Evolutionary conservation across 2,113 vertebrate genomes (phyloP), one percentile per base, ranked within the genome.

Genomic region (Elachura formosa): DNA sequence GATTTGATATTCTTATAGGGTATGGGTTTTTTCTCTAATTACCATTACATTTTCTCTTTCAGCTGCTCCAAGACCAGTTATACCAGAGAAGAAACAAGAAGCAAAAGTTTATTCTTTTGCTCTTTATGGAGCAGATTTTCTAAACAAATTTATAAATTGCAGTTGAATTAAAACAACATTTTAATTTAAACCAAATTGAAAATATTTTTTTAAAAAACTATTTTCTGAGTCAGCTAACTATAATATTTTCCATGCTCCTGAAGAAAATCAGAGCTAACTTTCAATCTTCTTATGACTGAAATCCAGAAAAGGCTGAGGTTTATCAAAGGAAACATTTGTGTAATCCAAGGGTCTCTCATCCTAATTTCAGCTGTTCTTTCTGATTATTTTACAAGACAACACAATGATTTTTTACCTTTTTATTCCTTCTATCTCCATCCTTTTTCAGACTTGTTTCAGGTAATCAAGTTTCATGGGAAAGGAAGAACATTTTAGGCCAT

Each of bases 351-450:
- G 4, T 8, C 14, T 86, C 24, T 68, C 33, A 73, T 69, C 25
- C 29, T 87, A 34, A 5, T 56, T 94, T 91, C 63, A 87, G 20
- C 33, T 80, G 26, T 36, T 68, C 12, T 76, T 78, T 58, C 41
- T 85, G 26, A 79, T 45, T 61, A 43, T 49, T 82, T 85, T 85
- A 36, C 12, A 87, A 73, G 49, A 49, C 23, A 12, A 75, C n/a
- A 84, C 4, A 33, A 67, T 15, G 16, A 19, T 20, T 55, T 49
- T 14, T 48, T 33, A 10, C 0, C 6, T 11, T 41, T 62, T 68
- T 46, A n/a, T 9, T 0, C 0, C 16, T 46, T 59, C 46, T 26
- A 4, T 14, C 5, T n/a, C 5, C 29, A 74, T 21, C 3, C 3
- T 36, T 34, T 77, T 29, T 48, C 36, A 59, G 19, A 51, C 5